Evolutionary conservation across 2,888 invertebrate species (phyloP), one percentile per base, ranked within the genome.

Genomic region (Tanaodytes sp.): DNA sequence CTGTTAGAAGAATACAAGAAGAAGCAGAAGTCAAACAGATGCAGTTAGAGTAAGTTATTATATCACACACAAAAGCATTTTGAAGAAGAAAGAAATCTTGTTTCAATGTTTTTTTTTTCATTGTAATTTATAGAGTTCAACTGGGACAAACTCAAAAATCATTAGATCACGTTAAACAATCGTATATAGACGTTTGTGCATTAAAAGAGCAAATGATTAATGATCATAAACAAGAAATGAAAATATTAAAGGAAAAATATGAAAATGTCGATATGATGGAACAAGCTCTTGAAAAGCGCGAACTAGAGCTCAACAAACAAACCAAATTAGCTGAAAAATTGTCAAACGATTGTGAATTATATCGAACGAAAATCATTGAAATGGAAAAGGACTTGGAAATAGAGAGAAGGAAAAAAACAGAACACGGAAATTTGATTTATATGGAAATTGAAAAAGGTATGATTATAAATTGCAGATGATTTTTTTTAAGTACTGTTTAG

Each of bases 201-300:
- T 86, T 88, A 4, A 89, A 90, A 45, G 91, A 91, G 59, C 79
- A 88, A n/a, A 82, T 89, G 2, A 82, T 87, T 18, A 86, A 88
- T 69, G 89, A 90, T 77, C 77, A 90, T 37, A 88, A 87, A 73
- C 88, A 90, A 49, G 73, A 89, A 33, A 87, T 88, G 70, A 86
- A 76, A 87, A 87, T 65, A 86, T 85, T 74, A 86, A 89, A 74
- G 39, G 75, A 76, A 20, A 79, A 77, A 42, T 82, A 82, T 40
- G 69, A 73, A 33, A 72, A 49, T 46, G 63, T 80, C 6, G 80
- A 82, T 31, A 39, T 51, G 8, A 79, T 75, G 31, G 79, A 77
- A 45, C 67, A 77, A 2, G 73, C 74, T 23, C 74, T 82, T 16
- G 80, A 81, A 2, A 79, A 76, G 46, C 71, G 78, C n/a, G 72